Evolutionary conservation across 2,113 vertebrate species (phyloP).

Genomic region (Pteruthius melanotis): DNA sequence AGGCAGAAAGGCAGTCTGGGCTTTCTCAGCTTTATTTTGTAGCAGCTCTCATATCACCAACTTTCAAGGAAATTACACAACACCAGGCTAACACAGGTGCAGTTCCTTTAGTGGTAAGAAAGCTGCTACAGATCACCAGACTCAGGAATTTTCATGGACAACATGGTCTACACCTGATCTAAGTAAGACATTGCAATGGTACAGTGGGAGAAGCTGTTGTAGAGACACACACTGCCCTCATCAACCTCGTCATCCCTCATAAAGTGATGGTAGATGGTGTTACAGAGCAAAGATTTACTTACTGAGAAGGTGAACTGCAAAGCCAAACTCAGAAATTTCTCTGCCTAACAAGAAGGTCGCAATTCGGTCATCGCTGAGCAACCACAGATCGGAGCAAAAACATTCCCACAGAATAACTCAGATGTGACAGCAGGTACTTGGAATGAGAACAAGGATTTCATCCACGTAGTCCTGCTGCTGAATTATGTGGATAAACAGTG

Average conservation of each 20-base stretch:
- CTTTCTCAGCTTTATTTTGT: background rate
- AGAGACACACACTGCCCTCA: background rate
- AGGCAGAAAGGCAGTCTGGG: background rate
- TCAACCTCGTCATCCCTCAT: background rate
- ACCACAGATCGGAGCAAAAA: background rate
- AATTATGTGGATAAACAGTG: background rate
- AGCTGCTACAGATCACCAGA: background rate
- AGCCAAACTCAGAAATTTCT: background rate
- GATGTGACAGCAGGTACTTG: constrained; percentile 14
- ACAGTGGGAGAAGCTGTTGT: background rate
- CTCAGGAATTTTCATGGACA: background rate
- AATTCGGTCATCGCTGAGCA: background rate
- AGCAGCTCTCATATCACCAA: background rate
- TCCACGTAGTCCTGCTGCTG: background rate
- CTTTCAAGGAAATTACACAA: background rate
- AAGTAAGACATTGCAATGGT: background rate
- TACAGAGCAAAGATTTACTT: background rate
- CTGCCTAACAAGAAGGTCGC: background rate
- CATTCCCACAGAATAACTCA: constrained; percentile 25
- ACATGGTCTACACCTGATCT: background rate
- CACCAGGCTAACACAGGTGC: background rate
- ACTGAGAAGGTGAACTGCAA: background rate
- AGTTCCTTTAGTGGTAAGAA: background rate
- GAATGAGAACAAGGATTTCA: constrained; percentile 34
- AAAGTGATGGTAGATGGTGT: background rate